Conservation (phyloP, 1,140 invertebrate genomes). For the Ips nitidus region DNA sequence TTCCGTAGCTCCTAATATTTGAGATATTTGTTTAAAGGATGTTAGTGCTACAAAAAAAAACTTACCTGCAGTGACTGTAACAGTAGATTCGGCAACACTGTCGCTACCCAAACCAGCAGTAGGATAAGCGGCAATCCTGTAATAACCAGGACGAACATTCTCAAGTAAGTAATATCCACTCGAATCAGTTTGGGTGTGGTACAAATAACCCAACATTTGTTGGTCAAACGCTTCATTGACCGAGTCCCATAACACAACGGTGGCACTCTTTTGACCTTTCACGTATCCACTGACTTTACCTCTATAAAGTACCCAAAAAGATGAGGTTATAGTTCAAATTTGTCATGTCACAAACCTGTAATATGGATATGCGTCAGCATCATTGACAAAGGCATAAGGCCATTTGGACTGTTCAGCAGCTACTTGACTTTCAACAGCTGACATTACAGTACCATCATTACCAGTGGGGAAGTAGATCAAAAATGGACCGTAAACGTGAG, state of each 20-base stretch:
- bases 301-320: not conserved
- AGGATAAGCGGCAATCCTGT: conserved; percentile 12
- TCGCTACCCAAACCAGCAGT: conserved; percentile 15
- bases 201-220: conserved; percentile 14
- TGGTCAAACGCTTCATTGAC: conserved; percentile 5
- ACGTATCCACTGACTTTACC: conserved; percentile 13
- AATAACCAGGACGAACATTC: conserved; percentile 17
- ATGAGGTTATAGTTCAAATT: not conserved
- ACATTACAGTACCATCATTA: conserved; percentile 7
- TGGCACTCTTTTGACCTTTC: conserved; percentile 6
- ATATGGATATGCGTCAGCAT: conserved; percentile 11
- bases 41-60: not conserved
- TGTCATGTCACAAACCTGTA: not conserved
- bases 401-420: conserved; percentile 7
- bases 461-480: conserved; percentile 23
- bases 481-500: conserved; percentile 22
- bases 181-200: conserved; percentile 10
- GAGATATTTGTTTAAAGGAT: too few species aligned
- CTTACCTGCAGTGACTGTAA: conserved; percentile 20
- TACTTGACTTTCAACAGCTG: not conserved
- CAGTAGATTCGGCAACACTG: conserved; percentile 7
- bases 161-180: conserved; percentile 1
- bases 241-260: conserved; percentile 11
- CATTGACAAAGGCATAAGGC: conserved; percentile 18
- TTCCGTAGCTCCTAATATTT: too few species aligned